Evolutionary conservation across 2,113 vertebrate species (phyloP).

Genomic region (Rousettus leschenaultii): DNA sequence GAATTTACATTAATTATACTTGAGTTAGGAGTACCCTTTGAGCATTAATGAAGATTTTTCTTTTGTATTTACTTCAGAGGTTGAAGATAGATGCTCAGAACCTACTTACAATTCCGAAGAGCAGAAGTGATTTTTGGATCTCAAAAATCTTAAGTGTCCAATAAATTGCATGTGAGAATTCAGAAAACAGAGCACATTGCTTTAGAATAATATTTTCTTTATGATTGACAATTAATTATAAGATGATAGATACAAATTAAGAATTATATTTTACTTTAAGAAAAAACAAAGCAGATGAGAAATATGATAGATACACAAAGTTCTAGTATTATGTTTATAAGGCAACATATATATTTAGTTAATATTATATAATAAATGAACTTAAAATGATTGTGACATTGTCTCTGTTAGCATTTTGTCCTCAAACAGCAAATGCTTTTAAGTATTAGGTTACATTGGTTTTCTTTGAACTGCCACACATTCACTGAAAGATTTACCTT

Average conservation of each 20-base stretch:
- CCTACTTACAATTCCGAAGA: slow-evolving; percentile 37
- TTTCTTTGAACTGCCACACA: background rate
- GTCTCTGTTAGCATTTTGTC: background rate
- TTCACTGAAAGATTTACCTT: background rate
- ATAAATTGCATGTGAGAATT: background rate
- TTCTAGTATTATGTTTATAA: background rate
- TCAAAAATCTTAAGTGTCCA: slow-evolving; percentile 25
- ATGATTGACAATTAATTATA: background rate
- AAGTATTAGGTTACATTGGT: background rate
- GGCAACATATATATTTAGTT: background rate
- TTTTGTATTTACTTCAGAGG: slow-evolving; percentile 14
- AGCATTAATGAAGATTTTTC: background rate
- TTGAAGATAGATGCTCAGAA: slow-evolving; percentile 50
- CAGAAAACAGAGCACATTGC: background rate
- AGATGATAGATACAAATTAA: background rate
- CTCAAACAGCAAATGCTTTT: background rate
- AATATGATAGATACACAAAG: background rate
- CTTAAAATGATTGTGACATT: background rate
- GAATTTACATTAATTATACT: background rate
- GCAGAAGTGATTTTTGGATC: background rate
- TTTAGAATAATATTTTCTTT: background rate
- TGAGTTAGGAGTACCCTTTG: background rate
- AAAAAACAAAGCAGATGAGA: background rate
- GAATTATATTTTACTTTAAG: background rate
- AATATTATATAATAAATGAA: background rate